Base-by-base conservation (phyloP, 2,888 invertebrate species). In the Papilio elwesi region DNA sequence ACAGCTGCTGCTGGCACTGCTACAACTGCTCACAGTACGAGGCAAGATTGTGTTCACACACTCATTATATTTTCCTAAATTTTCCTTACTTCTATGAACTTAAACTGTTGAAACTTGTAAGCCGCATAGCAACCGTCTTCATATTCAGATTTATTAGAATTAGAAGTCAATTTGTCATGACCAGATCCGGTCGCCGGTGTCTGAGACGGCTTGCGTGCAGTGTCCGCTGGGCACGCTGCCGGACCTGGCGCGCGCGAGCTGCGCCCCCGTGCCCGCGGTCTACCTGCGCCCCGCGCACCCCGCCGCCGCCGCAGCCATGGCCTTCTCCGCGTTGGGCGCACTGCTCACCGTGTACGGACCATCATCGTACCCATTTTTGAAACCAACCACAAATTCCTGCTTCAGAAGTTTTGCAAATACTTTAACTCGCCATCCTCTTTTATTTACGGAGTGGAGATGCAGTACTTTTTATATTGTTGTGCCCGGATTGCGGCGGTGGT, bases 241-340 rank as follows among this genome's bases (percentile, higher is more conserved):
- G 0, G 97, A 97, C 86, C 91, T 91, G 0, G 95, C 96, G 66
- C 96, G 97, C 78, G 96, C 96, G 38, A 92, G 91, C 78, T 98
- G 97, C 89, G 95, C 95, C 13, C 94, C 96, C 73, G 97, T 98
- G 77, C 97, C 97, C 0, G 97, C 98, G 90, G 96, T 97, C 71
- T 98, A 97, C 87, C 94, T 98, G 74, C 94, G 96, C 26, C 96
- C 96, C 12, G 97, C 55, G 36, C 55, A 97, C 85, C 97, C 98
- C 76, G 97, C 97, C 65, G 98, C 98, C 96, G 98, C 98, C 74
- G 98, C 97, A 0, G 98, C 98, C 12, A 98, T 98, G 97, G 95
- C 97, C 11, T 96, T 98, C 85, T 97, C 98, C 49, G 96, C 97
- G 10, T 95, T 96, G 0, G 99, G 99, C 15, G 97, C 98, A 78